Conservation (phyloP, 1,140 invertebrate species). For the Zaprionus africanus region DNA sequence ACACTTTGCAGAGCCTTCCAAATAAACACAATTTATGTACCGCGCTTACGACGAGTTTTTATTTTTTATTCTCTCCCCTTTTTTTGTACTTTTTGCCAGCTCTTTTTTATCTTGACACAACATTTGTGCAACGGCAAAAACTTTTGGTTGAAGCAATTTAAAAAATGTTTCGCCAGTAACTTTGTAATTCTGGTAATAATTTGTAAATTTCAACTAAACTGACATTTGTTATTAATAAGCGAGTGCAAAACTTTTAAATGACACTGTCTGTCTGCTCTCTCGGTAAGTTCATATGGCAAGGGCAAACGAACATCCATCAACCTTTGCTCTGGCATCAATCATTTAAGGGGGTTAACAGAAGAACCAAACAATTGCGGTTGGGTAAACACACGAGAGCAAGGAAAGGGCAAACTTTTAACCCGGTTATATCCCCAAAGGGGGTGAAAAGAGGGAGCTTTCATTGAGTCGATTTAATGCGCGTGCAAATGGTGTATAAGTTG, state of each 20-base stretch:
- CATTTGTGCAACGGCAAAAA: constrained; percentile 59
- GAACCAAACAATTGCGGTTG: constrained; percentile 45
- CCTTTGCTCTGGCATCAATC: constrained; percentile 58
- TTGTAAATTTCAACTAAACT: constrained; percentile 60
- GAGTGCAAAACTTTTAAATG: constrained; percentile 62
- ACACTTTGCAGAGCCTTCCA: constrained; percentile 46
- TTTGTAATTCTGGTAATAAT: constrained; percentile 51
- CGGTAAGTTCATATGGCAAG: constrained; percentile 14
- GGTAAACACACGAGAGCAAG: constrained; percentile 19
- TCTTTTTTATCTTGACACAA: constrained; percentile 56
- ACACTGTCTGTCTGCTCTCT: constrained; percentile 5
- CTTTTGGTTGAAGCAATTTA: constrained; percentile 77
- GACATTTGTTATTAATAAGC: constrained; percentile 69
- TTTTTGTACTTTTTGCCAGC: neutral
- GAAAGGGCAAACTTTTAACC: constrained; percentile 14
- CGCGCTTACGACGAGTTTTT: constrained; percentile 25
- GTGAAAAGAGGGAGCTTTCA: neutral
- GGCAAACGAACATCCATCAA: constrained; percentile 66
- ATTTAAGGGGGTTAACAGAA: constrained; percentile 28
- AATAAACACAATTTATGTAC: constrained; percentile 78
- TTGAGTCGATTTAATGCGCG: constrained; percentile 10
- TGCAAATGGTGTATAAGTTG: neutral
- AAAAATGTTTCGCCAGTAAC: constrained; percentile 55
- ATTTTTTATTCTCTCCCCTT: constrained; percentile 13
- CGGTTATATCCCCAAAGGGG: neutral